A percentile compares a stretch with the other conserved stretches of the same genome.
These are phyloP conservation scores for Parotia lawesii DNA, from an alignment of 2,113 vertebrate species.

Conservation along the genomic window DNA sequence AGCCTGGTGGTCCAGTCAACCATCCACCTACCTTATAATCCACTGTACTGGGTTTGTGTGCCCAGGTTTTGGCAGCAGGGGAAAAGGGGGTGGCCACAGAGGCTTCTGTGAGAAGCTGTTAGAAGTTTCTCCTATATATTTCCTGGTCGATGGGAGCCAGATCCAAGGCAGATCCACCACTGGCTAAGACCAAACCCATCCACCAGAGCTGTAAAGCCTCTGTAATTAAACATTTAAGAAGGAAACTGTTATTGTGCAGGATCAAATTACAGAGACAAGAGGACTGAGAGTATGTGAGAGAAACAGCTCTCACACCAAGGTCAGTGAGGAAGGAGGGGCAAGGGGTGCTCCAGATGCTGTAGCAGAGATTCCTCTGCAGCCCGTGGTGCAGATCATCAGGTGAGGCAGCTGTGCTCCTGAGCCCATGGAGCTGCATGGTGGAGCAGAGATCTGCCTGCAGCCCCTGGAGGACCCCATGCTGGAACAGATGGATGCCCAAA, in stretches of 20 bases:
- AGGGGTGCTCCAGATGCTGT: too few species aligned
- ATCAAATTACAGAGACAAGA: background rate
- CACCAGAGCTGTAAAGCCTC: background rate
- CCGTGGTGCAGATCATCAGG: fast-evolving
- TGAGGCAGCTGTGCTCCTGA: too few species aligned
- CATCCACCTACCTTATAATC: background rate
- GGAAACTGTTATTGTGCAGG: too few species aligned
- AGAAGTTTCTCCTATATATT: background rate
- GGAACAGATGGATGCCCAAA: background rate
- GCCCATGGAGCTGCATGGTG: too few species aligned
- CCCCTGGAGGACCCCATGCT: background rate
- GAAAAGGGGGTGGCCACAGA: too few species aligned
- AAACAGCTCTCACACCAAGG: background rate
- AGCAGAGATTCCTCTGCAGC: background rate
- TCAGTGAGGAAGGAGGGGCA: background rate
- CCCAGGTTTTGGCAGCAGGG: background rate
- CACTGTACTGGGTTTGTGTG: background rate
- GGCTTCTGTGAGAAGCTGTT: background rate
- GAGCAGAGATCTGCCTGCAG: background rate
- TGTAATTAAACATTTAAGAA: background rate
- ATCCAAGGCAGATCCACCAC: background rate
- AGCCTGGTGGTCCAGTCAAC: background rate
- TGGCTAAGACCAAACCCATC: background rate
- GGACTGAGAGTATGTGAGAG: background rate
- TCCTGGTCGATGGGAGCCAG: background rate